phyloP scores from a whole-genome alignment of 2,888 invertebrate genomes.

The Dynastes hyllus region DNA sequence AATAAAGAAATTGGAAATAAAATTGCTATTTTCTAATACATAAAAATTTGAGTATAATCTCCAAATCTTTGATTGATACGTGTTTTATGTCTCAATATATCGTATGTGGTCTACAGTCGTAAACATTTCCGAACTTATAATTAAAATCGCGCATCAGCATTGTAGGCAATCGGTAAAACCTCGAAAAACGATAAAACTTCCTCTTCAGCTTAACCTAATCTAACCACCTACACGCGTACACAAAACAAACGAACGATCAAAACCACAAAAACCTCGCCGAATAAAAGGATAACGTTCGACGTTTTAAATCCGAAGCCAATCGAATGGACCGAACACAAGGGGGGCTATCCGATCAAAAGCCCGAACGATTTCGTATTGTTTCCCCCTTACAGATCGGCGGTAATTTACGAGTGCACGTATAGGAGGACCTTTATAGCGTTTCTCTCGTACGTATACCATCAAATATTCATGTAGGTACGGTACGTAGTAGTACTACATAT shows the following conservation, averaged over 20 bases:
- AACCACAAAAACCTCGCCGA: conserved; percentile 5
- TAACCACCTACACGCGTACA: neutral
- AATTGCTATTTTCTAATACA: no score
- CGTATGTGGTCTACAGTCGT: no score
- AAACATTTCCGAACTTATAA: no score
- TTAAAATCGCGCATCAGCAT: no score
- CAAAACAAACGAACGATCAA: neutral
- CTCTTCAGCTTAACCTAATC: conserved; percentile 1
- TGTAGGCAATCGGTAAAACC: neutral
- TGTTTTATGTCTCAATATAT: no score
- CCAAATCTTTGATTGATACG: no score
- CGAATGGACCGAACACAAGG: neutral
- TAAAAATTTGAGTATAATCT: no score
- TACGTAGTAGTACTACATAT: no score
- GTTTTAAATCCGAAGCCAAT: conserved; percentile 9
- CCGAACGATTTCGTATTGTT: neutral
- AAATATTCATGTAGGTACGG: conserved; percentile 27
- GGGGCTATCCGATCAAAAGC: conserved; percentile 5
- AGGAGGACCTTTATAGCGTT: neutral
- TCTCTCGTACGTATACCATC: neutral
- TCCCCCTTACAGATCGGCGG: neutral
- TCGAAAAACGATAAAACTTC: neutral
- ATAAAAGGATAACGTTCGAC: conserved; percentile 4
- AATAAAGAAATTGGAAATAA: no score
- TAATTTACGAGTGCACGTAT: conserved; percentile 11